Evolutionary conservation across 2,113 vertebrate species (phyloP), one percentile per base, ranked within the genome.

Genomic region (Halichoerus grypus): DNA sequence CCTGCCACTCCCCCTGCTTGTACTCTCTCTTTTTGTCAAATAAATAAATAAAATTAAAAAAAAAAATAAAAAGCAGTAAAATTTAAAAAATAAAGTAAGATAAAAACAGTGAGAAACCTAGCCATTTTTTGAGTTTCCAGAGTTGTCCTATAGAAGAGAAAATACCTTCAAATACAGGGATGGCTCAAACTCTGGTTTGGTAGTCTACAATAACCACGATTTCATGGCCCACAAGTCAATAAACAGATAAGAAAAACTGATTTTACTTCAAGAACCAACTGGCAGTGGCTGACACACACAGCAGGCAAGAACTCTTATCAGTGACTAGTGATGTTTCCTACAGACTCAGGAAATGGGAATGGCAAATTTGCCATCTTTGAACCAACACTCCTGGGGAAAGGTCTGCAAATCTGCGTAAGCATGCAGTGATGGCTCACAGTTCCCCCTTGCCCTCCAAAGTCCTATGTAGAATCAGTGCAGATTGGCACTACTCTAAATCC

Each of bases 241-340:
- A 80, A 88, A 72, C 26, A 91, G 49, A 33, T 21, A 87, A 74
- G 22, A 91, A 95, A 96, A 90, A 51, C 13, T 85, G n/a, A 36
- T 92, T 95, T 97, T 69, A 95, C 82, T 24, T 94, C 57, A 95
- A 88, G n/a, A 96, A 84, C 24, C 26, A 97, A 74, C 61, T 76
- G 49, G n/a, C 59, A 95, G 14, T 61, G 10, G 57, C 39, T 84
- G 36, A 85, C n/a, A 19, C 42, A 92, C 49, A 83, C 16, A 81
- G 14, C 8, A 84, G 57, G 53, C 94, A 94, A 94, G 69, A 80
- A 94, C 55, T 79, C 53, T 39, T 39, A 0, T 86, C 82, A 83
- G 9, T 89, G 42, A 77, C 31, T 76, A 21, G 33, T 72, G 12
- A 96, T 67, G 39, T 33, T 39, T 77, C 71, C 33, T 42, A 85